Evolutionary conservation across 2,113 vertebrate genomes (phyloP), one percentile per base, ranked within the genome.

Genomic region (Gulo gulo): DNA sequence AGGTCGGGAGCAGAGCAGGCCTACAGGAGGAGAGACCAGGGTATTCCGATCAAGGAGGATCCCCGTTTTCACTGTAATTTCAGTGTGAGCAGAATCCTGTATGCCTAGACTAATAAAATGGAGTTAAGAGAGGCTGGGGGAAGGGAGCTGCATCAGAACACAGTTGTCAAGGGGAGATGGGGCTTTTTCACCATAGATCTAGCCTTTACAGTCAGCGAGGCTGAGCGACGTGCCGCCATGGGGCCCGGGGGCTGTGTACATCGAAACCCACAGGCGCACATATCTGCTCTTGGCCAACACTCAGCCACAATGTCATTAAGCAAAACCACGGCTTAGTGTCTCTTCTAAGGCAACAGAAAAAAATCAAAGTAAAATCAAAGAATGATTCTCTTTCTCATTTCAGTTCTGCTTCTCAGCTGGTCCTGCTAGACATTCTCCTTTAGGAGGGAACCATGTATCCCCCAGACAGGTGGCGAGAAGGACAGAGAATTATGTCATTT

Each of bases 1-100:
- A 50, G 13, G 6, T 47, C 14, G 59, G 59, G 36, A 31, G 11
- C 55, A 69, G 39, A 69, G 81, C 29, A 2, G 14, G 80, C 57
- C 80, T 94, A 61, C 34, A 42, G 52, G 52, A 67, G 26, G 74
- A 94, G 42, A 50, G 52, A 67, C 9, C 21, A 3, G 42, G 65
- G 50, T 57, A 42, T 61, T 69, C 55, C 42, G 24, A 91, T 71
- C 6, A 14, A 78, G 57, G 88, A 65, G 24, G 9, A 94, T 81
- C 91, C 52, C 11, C 29, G 57, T 63, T 86, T 93, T 89, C 59
- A 34, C 61, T 92, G 89, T 88, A 24, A 89, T 93, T 86, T 96
- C 83, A 36, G 45, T n/a, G 52, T 31, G 65, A 94, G 63, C 23
- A 45, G 55, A 71, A 67, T 89, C 87, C 74, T 84, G 89, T 87